Base-by-base conservation (phyloP, 2,888 invertebrate species). In the Brachynemurus nebulosus region DNA sequence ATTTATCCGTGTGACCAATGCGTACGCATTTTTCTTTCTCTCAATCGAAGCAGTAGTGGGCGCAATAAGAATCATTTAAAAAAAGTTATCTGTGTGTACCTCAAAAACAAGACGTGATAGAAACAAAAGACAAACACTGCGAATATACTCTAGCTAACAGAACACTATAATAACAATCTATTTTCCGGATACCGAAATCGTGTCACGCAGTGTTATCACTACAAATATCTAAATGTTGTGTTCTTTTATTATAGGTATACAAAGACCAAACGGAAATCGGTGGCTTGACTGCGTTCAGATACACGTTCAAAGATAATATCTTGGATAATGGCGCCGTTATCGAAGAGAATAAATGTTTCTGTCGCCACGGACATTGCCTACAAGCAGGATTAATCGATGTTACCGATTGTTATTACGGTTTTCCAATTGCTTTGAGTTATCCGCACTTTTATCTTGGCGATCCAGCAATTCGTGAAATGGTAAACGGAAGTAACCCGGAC, bases 401-500 rank as follows among this genome's bases (percentile, higher is more conserved):
- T 27, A 76, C 81, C 0, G 81, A 81, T 42, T 91, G 91, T 57
- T 90, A 90, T 64, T 90, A 89, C 57, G 89, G 90, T 1, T 90
- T 90, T 59, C 91, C 91, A 0, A 88, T 91, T 36, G 84, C 86
- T 0, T 66, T 90, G 5, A 89, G 90, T 33, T 86, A 83, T 61
- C 91, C 91, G 0, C 91, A 92, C 60, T 91, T 88, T 61, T 78
- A 82, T 60, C 74, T 82, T 48, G 76, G 79, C 0, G 84, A 86
- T 50, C 71, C 75, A 0, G 59, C 70, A 0, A 63, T 86, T 2
- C 63, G 71, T 47, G 69, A 72, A 41, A 75, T 76, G 43, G 72
- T 89, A 0, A 78, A 79, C 4, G 86, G 88, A 16, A 61, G 79
- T 11, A 60, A 69, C 0, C 86, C 89, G 0, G 70, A 74, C 48